Evolutionary conservation across 2,888 invertebrate species (phyloP), one percentile per base, ranked within the genome.

Genomic region (Latheticus oryzae): DNA sequence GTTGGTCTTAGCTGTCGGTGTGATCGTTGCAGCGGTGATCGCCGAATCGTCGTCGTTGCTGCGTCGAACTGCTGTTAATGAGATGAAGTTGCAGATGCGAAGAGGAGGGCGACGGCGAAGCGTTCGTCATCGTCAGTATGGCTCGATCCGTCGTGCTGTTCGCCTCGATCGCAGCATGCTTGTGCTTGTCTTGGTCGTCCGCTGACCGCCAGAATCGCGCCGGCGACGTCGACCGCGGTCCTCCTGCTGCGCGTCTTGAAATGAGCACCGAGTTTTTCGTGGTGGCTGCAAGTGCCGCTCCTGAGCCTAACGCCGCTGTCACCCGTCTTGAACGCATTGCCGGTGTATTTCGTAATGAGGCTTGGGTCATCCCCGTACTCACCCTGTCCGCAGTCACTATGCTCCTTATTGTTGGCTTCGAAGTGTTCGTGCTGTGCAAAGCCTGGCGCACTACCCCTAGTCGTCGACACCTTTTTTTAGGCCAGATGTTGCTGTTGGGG

Each of bases 311-410:
- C 8, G 58, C 47, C 32, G 76, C 67, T 53, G 66, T 69, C 24
- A 72, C 67, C 79, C 84, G 67, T 26, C 65, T 61, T 9, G 70
- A 68, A 7, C 67, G 63, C 43, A 65, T 74, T 28, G 70, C 58
- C 16, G 73, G 72, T n/a, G 53, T 77, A 24, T 74, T 80, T 43
- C 82, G 91, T 48, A 82, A 87, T 64, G 93, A 94, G 75, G 85
- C 91, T 11, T 96, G 97, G 97, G 94, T 95, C 23, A 87, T 95
- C 64, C 95, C 95, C 1, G 85, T 96, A 45, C 84, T 95, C 54
- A 90, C 93, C 9, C 83, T 95, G 58, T 90, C 94, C 51, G 88
- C 90, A 23, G 84, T 92, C 17, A 90, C 92, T 63, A 91, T 96
- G 87, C 80, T 91, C 11, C 84, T 91, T 68, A 92, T 96, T 76